A percentile compares a stretch with the other conserved stretches of the same genome.
Evolutionary conservation across 2,797 vertebrate genomes (phyloP).

Genomic region (Chrysocyon brachyurus): DNA sequence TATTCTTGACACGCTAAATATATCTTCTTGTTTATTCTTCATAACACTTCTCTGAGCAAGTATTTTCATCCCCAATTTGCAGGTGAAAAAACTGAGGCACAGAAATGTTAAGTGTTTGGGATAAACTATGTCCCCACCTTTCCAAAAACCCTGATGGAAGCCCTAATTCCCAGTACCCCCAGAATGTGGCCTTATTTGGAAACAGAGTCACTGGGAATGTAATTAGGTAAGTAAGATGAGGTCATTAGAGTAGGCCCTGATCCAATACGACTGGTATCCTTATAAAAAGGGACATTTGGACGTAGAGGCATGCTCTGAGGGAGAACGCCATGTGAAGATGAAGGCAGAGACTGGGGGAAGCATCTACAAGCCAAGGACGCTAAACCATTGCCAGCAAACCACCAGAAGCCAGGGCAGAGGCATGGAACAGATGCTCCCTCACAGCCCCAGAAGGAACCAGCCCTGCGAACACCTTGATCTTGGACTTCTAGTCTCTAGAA

Average conservation of each 20-base stretch:
- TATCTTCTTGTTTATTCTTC: not conserved
- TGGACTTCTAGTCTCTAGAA: not conserved
- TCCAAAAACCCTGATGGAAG: not conserved
- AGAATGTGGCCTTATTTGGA: slow-evolving; percentile 13
- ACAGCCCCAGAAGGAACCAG: not conserved
- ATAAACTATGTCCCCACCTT: not conserved
- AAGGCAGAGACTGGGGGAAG: not conserved
- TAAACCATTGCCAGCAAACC: not conserved
- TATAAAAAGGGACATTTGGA: slow-evolving; percentile 29
- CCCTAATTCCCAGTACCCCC: not conserved
- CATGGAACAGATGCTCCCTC: not conserved
- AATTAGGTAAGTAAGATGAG: slow-evolving; percentile 16
- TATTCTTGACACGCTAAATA: not conserved
- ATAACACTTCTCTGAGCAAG: not conserved
- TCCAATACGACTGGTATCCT: not conserved
- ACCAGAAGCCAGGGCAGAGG: not conserved
- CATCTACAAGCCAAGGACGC: not conserved
- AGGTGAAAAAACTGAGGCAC: slow-evolving; percentile 8
- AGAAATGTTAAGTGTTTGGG: not conserved
- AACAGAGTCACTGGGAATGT: not conserved
- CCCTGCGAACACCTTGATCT: not conserved
- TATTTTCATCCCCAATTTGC: not conserved
- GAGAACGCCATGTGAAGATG: not conserved
- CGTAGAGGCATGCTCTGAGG: not conserved
- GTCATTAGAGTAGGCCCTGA: not conserved